A percentile compares a stretch with the other conserved stretches of the same genome.
Evolutionary conservation across 2,113 vertebrate genomes (phyloP).

Genomic region (Pollachius pollachius): DNA sequence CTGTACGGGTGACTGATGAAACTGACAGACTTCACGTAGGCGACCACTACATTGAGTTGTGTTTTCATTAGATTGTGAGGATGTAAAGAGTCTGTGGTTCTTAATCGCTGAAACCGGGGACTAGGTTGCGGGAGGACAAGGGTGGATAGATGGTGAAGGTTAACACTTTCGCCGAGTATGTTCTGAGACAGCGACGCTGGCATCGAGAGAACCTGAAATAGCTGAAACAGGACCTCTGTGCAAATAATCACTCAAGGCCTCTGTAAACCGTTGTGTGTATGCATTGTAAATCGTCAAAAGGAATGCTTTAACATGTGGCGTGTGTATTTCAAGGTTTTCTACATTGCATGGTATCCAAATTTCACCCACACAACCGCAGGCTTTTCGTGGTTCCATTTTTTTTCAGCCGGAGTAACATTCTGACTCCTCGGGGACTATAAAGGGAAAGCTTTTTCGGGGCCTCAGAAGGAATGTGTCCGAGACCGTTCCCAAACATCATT

Average conservation of each 20-base stretch:
- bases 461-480: conserved; percentile 56
- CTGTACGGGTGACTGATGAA: no score
- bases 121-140: no score
- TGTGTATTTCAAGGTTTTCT: conserved; percentile 70
- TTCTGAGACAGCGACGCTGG: conserved; percentile 35
- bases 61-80: no score
- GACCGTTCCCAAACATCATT: conserved; percentile 40
- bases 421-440: conserved; percentile 60
- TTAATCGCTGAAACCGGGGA: no score
- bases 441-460: conserved; percentile 38
- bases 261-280: conserved; percentile 65
- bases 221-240: conserved; percentile 66
- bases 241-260: conserved; percentile 65
- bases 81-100: no score
- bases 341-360: conserved; percentile 64
- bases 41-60: no score
- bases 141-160: conserved; percentile 17
- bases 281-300: conserved; percentile 69
- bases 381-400: conserved; percentile 50
- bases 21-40: no score
- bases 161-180: conserved; percentile 66
- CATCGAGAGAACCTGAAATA: conserved; percentile 59
- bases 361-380: conserved; percentile 71
- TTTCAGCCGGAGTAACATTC: conserved; percentile 58
- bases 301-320: conserved; percentile 69